Percentiles rank a stretch among this genome's conserved stretches.
phyloP scores from a whole-genome alignment of 2,113 vertebrate genomes.

The Actenoides lindsayi region DNA sequence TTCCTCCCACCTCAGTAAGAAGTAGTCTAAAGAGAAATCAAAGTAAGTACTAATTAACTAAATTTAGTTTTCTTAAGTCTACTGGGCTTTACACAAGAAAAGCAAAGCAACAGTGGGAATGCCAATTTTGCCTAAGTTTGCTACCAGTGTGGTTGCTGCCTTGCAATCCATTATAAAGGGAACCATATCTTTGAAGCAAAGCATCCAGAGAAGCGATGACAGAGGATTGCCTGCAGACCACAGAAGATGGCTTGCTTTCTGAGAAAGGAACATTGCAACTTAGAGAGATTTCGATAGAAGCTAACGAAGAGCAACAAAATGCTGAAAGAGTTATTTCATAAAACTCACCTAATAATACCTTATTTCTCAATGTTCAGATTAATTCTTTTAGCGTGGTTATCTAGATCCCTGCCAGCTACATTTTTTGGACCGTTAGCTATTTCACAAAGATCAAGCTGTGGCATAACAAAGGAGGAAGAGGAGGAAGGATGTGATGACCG shows the following conservation, averaged over 20 bases:
- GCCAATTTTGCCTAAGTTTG: background rate
- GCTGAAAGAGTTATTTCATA: background rate
- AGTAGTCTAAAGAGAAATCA: background rate
- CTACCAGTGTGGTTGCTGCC: background rate
- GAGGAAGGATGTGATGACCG: background rate
- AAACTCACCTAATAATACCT: background rate
- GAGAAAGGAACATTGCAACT: background rate
- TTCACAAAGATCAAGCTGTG: background rate
- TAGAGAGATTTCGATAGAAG: background rate
- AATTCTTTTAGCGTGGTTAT: background rate
- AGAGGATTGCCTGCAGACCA: background rate
- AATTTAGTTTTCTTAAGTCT: background rate
- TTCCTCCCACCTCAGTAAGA: background rate
- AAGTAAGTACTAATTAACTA: background rate
- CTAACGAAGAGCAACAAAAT: background rate
- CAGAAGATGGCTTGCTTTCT: background rate
- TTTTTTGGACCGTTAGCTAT: background rate
- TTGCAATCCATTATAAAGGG: background rate
- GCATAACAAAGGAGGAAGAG: background rate
- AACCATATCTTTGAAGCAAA: background rate
- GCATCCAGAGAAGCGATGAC: background rate
- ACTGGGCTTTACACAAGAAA: fast-evolving
- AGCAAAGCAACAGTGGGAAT: background rate
- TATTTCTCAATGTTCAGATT: background rate
- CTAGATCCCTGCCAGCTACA: background rate